Evolutionary conservation across 2,888 invertebrate genomes (phyloP), one percentile per base, ranked within the genome.

Genomic region (Drosophila birchii): DNA sequence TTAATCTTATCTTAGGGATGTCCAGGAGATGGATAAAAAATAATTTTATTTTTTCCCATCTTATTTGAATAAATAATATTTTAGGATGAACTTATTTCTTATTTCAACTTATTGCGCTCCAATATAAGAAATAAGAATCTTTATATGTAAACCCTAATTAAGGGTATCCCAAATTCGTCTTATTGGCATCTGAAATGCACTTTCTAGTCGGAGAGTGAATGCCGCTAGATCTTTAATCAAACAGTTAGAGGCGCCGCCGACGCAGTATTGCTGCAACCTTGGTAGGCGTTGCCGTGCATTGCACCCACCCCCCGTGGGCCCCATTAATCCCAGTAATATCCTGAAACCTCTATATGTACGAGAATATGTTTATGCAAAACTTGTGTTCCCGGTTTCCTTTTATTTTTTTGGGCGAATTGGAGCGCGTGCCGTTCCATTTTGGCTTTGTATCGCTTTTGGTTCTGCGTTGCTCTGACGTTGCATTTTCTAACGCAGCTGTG

Each of bases 401-500:
- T 49, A 54, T 23, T 45, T 76, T 56, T 51, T 51, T 47, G 29
- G 61, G 64, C 57, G 59, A 67, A 76, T 72, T 77, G 71, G 67
- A 74, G 79, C 74, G 74, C 74, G 72, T 72, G 74, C 45, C 51
- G 73, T 16, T 62, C 32, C 49, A 51, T 57, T 56, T 64, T 62
- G 26, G 39, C 26, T 36, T 51, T 26, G 29, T 16, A 61, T 82
- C 59, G 72, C 62, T 20, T 78, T 81, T 70, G 66, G 66, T 72
- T 78, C 75, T 74, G 76, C 71, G 78, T 59, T 76, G 63, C 63
- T 59, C 74, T 43, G 41, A 41, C 51, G 79, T 71, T 79, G 81
- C 79, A 72, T 78, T 72, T 82, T 88, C 86, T 67, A 80, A 77
- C 80, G 78, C 83, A 80, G 83, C 83, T 86, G 88, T 88, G 88